Evolutionary conservation across 1,140 invertebrate genomes (phyloP).

Genomic region (Drosophila trapezifrons): DNA sequence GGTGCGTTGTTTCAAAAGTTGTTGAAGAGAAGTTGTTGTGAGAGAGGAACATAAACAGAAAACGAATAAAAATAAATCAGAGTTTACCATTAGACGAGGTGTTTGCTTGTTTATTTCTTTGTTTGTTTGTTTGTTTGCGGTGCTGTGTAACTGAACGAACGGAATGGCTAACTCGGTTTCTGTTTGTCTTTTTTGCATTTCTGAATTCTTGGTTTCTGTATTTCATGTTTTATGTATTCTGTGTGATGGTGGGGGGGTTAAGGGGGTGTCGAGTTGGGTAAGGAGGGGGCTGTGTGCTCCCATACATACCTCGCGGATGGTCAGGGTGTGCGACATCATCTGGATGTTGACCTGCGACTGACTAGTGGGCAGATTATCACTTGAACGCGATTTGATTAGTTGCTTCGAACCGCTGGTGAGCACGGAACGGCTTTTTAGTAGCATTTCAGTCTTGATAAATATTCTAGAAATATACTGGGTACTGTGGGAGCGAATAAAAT

Average conservation of each 20-base stretch:
- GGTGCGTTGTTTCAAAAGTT: slow-evolving; percentile 31
- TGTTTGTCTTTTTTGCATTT: slow-evolving; percentile 32
- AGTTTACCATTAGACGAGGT: slow-evolving; percentile 52
- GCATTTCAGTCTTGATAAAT: slow-evolving; percentile 96
- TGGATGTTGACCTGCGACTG: slow-evolving; percentile 96
- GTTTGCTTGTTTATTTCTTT: slow-evolving; percentile 7
- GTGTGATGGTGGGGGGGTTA: slow-evolving; percentile 11
- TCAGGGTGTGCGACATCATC: slow-evolving; percentile 96
- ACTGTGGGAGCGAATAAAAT: slow-evolving; percentile 84
- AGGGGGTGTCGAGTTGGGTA: slow-evolving; percentile 5
- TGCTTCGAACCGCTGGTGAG: slow-evolving; percentile 88
- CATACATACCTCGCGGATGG: slow-evolving; percentile 92
- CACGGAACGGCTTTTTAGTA: slow-evolving; percentile 91
- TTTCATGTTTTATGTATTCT: slow-evolving; percentile 11
- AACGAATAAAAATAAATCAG: slow-evolving; percentile 54
- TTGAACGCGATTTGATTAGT: slow-evolving; percentile 91
- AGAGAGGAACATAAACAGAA: slow-evolving; percentile 53
- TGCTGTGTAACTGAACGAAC: slow-evolving; percentile 35
- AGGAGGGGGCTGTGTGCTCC: not conserved
- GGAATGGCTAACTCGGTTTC: slow-evolving; percentile 49
- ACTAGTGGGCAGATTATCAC: slow-evolving; percentile 94
- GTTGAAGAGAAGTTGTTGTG: slow-evolving; percentile 46
- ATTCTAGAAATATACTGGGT: slow-evolving; percentile 96
- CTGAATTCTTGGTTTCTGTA: not conserved
- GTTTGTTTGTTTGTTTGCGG: slow-evolving; percentile 18